phyloP scores from a whole-genome alignment of 2,888 invertebrate genomes.

The Gymnoscelis rufifasciata region DNA sequence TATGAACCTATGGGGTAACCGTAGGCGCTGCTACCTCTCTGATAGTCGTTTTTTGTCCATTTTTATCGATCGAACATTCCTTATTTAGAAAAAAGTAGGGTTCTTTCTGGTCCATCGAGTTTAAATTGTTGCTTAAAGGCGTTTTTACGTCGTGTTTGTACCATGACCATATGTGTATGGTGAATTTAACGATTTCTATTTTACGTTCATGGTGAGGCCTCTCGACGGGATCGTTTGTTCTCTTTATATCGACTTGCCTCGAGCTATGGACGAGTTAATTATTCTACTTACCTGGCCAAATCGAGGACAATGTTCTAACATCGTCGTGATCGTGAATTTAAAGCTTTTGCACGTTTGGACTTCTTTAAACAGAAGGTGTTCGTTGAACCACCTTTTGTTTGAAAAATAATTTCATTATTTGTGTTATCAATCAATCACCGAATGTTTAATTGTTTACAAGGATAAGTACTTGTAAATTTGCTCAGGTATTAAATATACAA shows the following conservation, averaged over 20 bases:
- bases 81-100: conserved; percentile 11
- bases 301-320: conserved; percentile 13
- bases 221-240: conserved; percentile 13
- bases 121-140: conserved; percentile 14
- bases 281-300: conserved; percentile 21
- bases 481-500: not conserved
- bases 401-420: not conserved
- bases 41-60: conserved; percentile 14
- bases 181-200: conserved; percentile 24
- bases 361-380: conserved; percentile 10
- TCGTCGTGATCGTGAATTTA: conserved; percentile 13
- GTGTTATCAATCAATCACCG: not conserved
- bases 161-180: conserved; percentile 20
- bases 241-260: conserved; percentile 15
- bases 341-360: conserved; percentile 17
- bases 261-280: conserved; percentile 22
- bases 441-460: not conserved
- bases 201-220: conserved; percentile 22
- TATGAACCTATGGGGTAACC: conserved; percentile 27
- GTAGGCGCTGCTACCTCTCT: conserved; percentile 26
- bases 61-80: conserved; percentile 13
- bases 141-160: conserved; percentile 13
- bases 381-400: not conserved
- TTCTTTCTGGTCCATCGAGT: conserved; percentile 24
- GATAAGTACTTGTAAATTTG: not conserved